Conservation (phyloP, 2,888 invertebrate species). For the Drosophila kuntzei region DNA sequence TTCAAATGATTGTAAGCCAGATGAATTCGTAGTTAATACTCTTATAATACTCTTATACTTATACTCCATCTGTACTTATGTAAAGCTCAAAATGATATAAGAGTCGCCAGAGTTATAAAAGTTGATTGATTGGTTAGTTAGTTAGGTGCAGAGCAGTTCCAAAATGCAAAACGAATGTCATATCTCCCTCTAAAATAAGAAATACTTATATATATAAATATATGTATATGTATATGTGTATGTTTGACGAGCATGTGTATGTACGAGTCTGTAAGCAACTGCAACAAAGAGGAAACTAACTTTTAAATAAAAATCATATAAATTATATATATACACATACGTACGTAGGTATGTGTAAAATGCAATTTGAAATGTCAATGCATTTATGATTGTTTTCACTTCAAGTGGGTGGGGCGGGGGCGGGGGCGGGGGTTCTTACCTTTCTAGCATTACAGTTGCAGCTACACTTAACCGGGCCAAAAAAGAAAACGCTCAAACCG, state of each 20-base stretch:
- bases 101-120: conserved; percentile 33
- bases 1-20: conserved; percentile 59
- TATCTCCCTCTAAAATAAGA: conserved; percentile 42
- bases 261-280: conserved; percentile 56
- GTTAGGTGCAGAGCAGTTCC: conserved; percentile 33
- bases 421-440: background rate
- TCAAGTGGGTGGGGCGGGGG: background rate
- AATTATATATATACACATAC: conserved; percentile 33
- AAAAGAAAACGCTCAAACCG: background rate
- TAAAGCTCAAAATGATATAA: conserved; percentile 46
- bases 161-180: conserved; percentile 37
- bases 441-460: background rate
- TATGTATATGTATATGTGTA: conserved; percentile 1
- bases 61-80: conserved; percentile 37
- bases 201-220: conserved; percentile 23
- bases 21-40: conserved; percentile 63
- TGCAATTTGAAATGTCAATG: conserved; percentile 42
- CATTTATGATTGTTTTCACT: conserved; percentile 34
- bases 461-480: conserved; percentile 3
- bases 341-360: conserved; percentile 31
- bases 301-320: conserved; percentile 56
- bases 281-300: conserved; percentile 51
- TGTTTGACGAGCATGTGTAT: conserved; percentile 27
- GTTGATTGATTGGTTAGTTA: conserved; percentile 47
- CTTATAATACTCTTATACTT: conserved; percentile 44